These are phyloP conservation scores for Anableps anableps DNA, from an alignment of 2,797 vertebrate species.

Conservation along the genomic window DNA sequence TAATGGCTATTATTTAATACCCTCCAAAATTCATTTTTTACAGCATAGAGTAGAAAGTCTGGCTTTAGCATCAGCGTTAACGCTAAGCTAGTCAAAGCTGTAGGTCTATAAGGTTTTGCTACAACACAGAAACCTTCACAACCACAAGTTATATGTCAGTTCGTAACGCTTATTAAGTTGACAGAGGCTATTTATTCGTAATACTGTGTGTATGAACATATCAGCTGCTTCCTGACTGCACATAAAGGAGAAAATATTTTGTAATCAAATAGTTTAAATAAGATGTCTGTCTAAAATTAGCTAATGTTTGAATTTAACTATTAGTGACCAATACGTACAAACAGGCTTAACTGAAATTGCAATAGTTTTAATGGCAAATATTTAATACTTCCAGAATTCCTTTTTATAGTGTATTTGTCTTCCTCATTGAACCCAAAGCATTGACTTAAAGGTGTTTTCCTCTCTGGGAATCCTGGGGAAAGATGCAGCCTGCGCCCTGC, in stretches of 20 bases:
- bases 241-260: background rate
- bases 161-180: background rate
- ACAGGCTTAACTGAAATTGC: background rate
- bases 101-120: background rate
- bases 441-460: conserved; percentile 37
- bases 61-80: background rate
- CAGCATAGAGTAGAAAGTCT: background rate
- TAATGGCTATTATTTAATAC: background rate
- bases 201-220: background rate
- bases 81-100: background rate
- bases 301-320: background rate
- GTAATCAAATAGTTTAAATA: background rate
- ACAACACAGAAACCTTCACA: background rate
- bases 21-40: background rate
- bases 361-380: background rate
- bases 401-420: background rate
- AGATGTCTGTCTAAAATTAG: background rate
- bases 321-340: background rate
- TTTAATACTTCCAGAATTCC: background rate
- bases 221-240: background rate
- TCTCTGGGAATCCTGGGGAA: conserved; percentile 63
- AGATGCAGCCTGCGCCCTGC: conserved; percentile 58
- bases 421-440: background rate
- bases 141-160: background rate
- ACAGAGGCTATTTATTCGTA: background rate